Evolutionary conservation across 1,140 invertebrate genomes (phyloP), one percentile per base, ranked within the genome.

Genomic region (Drosophila auraria): DNA sequence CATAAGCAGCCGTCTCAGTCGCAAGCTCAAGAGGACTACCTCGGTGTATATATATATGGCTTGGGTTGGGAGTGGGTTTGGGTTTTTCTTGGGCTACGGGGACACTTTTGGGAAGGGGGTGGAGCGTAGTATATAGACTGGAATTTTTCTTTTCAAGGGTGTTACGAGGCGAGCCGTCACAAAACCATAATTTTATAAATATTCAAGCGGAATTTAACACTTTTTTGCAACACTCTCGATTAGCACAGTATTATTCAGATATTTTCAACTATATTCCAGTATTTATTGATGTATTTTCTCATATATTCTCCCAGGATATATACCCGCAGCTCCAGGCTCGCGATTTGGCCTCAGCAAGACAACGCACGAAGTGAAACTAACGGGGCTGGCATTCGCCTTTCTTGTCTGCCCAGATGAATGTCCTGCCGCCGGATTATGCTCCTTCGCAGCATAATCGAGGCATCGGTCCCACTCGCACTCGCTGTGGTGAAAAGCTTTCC

Each of bases 311-410:
- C 12, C 30, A 59, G 70, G 65, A 36, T 53, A 66, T 64, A 50
- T 50, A 77, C 77, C 72, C 81, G 78, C 69, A 82, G 81, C 84
- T 76, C 78, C 84, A 78, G 75, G 86, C 82, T 90, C 61, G 79
- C 86, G 83, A 69, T 64, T 80, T 90, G 86, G 86, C 86, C 86
- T 90, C 91, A 92, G 91, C 91, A 92, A 91, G 91, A 92, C 91
- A 90, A 92, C 91, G 82, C 91, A 92, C 91, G 91, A 92, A 92
- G 87, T 91, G 86, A 89, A 89, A 89, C 84, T 89, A 89, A 89
- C 73, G 82, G 78, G 83, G 89, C 64, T 78, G 71, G 82, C 82
- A 89, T 89, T 69, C 80, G 86, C 81, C 86, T 74, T 89, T 89
- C 84, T 89, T 89, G 70, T 89, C 84, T 89, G 81, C 84, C 84